Conservation (phyloP, 2,888 invertebrate genomes). For the Thecophora atra region DNA sequence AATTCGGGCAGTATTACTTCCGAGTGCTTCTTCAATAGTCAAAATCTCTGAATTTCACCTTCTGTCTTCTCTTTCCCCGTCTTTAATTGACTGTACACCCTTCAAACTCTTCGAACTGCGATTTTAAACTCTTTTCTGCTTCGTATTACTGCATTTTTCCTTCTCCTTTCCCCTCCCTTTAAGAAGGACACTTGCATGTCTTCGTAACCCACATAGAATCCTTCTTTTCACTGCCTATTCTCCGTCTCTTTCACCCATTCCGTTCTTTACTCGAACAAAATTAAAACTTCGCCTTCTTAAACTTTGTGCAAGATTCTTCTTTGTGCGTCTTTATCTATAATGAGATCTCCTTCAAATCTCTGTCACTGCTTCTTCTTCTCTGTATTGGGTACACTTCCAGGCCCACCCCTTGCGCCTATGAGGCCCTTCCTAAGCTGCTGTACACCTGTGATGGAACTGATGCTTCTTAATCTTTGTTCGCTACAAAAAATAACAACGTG, state of each 20-base stretch:
- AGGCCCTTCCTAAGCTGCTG: not conserved
- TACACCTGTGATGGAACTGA: slow-evolving; percentile 19
- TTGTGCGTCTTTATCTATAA: slow-evolving; percentile 52
- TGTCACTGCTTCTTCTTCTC: slow-evolving; percentile 23
- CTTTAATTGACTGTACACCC: too few relatives aligned
- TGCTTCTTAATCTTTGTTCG: not conserved
- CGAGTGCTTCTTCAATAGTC: too few relatives aligned
- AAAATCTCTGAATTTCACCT: too few relatives aligned
- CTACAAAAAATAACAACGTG: not conserved
- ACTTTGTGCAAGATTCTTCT: slow-evolving; percentile 41
- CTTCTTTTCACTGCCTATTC: not conserved
- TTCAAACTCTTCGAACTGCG: too few relatives aligned
- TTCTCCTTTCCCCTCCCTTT: too few relatives aligned
- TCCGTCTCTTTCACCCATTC: not conserved
- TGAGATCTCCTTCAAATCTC: slow-evolving; percentile 48
- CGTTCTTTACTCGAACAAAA: slow-evolving; percentile 40
- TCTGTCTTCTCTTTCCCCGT: too few relatives aligned
- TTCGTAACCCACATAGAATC: too few relatives aligned
- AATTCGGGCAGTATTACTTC: too few relatives aligned
- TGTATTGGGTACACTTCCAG: slow-evolving; percentile 40
- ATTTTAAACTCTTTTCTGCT: too few relatives aligned
- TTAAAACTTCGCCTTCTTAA: slow-evolving; percentile 49
- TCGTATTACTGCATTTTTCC: too few relatives aligned
- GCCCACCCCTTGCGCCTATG: not conserved
- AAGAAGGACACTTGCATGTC: too few relatives aligned